Percentiles rank a stretch among this genome's conserved stretches.
These are phyloP conservation scores for Rosalia funebris DNA, from an alignment of 2,888 invertebrate genomes.

Conservation along the genomic window DNA sequence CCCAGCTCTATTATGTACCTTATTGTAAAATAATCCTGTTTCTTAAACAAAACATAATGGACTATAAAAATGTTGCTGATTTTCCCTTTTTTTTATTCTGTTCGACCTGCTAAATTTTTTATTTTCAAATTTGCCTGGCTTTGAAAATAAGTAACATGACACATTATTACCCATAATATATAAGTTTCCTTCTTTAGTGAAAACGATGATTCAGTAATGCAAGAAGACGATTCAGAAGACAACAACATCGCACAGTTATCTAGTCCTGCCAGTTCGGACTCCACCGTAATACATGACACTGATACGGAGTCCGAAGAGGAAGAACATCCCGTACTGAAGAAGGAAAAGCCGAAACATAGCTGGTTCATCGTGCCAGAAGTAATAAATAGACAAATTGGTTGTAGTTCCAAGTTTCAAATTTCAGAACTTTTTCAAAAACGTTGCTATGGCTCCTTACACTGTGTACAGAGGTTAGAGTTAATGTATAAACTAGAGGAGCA, in stretches of 20 bases:
- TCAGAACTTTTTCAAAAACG: conserved; percentile 63
- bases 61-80: too few relatives aligned
- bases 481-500: conserved; percentile 82
- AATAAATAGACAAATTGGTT: conserved; percentile 72
- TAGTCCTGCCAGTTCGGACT: conserved; percentile 36
- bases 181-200: too few relatives aligned
- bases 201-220: conserved; percentile 36
- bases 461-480: conserved; percentile 83
- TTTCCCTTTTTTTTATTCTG: too few relatives aligned
- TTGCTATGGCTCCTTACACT: conserved; percentile 84
- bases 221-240: conserved; percentile 34
- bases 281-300: conserved; percentile 48
- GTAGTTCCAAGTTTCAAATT: conserved; percentile 60
- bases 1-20: too few relatives aligned
- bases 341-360: conserved; percentile 73
- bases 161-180: too few relatives aligned
- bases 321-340: conserved; percentile 64
- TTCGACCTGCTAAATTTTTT: too few relatives aligned
- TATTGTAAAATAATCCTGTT: too few relatives aligned
- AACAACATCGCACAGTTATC: conserved; percentile 9
- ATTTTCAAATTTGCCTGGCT: too few relatives aligned
- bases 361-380: conserved; percentile 75
- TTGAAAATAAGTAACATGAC: too few relatives aligned
- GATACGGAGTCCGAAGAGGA: conserved; percentile 56
- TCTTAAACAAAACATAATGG: too few relatives aligned